These are phyloP conservation scores for Agrochola lota DNA, from an alignment of 2,888 invertebrate species.

Conservation along the genomic window DNA sequence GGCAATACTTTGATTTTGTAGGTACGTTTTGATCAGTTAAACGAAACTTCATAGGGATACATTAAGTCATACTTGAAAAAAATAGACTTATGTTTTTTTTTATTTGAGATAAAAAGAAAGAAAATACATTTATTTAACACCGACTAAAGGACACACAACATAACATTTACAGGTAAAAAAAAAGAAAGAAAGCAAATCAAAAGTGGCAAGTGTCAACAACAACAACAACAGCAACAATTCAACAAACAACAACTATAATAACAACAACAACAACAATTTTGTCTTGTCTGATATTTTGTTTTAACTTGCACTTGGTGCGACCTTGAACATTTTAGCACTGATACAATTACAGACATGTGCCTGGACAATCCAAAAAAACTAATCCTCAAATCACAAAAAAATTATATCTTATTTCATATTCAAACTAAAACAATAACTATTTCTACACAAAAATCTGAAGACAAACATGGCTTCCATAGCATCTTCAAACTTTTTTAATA, in stretches of 20 bases:
- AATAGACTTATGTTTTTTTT: neutral
- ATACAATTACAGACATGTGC: too few species aligned
- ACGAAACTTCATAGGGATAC: neutral
- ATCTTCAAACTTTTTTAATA: slow-evolving; percentile 77
- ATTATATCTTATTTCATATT: slow-evolving; percentile 1
- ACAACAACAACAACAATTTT: neutral
- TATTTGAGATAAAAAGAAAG: too few species aligned
- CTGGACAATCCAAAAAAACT: neutral
- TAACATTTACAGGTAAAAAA: too few species aligned
- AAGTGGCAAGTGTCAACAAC: too few species aligned
- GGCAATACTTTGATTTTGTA: slow-evolving; percentile 14
- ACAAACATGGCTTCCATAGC: slow-evolving; percentile 47
- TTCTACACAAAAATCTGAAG: slow-evolving; percentile 21
- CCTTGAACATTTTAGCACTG: neutral
- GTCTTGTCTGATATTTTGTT: neutral
- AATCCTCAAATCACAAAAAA: neutral
- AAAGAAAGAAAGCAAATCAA: too few species aligned
- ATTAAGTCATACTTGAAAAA: neutral
- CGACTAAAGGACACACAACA: too few species aligned
- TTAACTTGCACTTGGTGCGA: neutral
- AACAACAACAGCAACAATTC: too few species aligned
- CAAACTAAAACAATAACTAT: slow-evolving; percentile 32
- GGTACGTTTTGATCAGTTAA: neutral
- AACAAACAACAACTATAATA: too few species aligned
- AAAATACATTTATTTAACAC: too few species aligned